Evolutionary conservation across 2,113 vertebrate genomes (phyloP).

Genomic region (Phoxinus phoxinus): DNA sequence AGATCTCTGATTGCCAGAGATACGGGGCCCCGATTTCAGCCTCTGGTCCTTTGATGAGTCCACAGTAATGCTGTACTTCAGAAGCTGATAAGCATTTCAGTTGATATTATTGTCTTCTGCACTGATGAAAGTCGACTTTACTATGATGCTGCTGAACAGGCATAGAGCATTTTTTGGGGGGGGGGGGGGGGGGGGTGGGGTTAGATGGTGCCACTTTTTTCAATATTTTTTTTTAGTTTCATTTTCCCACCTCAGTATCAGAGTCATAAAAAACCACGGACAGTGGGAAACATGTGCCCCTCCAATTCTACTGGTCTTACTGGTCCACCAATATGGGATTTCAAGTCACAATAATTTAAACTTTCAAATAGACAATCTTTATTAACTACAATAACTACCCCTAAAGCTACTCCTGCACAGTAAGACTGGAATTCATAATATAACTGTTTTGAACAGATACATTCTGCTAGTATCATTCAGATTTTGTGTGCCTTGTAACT

Average conservation of each 20-base stretch:
- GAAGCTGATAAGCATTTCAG: constrained; percentile 52
- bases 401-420: background rate
- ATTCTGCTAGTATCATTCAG: background rate
- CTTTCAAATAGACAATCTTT: background rate
- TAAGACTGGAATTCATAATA: background rate
- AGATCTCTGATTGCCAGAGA: constrained; percentile 60
- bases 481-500: background rate
- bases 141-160: background rate
- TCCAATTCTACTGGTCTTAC: background rate
- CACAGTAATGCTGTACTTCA: constrained; percentile 46
- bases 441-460: background rate
- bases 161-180: background rate
- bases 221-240: background rate
- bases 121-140: constrained; percentile 60
- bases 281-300: background rate
- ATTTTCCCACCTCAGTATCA: background rate
- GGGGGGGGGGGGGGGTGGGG: too few species aligned
- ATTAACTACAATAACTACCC: background rate
- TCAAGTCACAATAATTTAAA: background rate
- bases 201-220: background rate
- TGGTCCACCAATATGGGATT: background rate
- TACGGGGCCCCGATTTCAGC: constrained; percentile 49
- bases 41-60: constrained; percentile 55
- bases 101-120: constrained; percentile 56
- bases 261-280: background rate